Evolutionary conservation across 2,113 vertebrate genomes (phyloP).

Genomic region (Ptychochromis oligacanthus): DNA sequence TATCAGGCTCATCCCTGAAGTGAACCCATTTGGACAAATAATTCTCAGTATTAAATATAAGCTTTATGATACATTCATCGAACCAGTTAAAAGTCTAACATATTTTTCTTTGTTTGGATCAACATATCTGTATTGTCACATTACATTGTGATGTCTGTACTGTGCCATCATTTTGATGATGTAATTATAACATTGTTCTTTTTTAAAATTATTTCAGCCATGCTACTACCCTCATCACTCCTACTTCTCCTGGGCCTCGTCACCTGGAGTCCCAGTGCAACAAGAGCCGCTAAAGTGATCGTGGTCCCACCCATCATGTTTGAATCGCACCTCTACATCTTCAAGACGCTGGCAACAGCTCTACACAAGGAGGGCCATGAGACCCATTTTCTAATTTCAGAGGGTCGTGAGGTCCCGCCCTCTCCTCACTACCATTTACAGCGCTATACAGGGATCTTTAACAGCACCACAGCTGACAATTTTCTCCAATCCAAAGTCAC

Average conservation of each 20-base stretch:
- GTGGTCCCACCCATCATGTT: slow-evolving; percentile 99
- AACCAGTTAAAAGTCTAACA: too few relatives aligned
- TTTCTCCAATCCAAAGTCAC: slow-evolving; percentile 97
- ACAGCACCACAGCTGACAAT: slow-evolving; percentile 91
- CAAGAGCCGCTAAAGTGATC: slow-evolving; percentile 92
- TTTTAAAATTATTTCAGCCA: slow-evolving; percentile 81
- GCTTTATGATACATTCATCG: neutral
- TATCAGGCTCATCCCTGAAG: neutral
- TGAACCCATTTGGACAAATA: neutral
- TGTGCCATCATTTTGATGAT: neutral
- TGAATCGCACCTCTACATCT: slow-evolving; percentile 99
- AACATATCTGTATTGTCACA: neutral
- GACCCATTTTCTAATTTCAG: slow-evolving; percentile 92
- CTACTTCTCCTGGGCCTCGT: slow-evolving; percentile 60
- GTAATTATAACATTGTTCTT: slow-evolving; percentile 20
- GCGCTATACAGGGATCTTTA: slow-evolving; percentile 97
- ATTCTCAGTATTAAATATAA: neutral
- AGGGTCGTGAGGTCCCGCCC: slow-evolving; percentile 89
- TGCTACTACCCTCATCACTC: slow-evolving; percentile 84
- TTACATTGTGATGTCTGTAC: neutral
- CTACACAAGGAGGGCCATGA: slow-evolving; percentile 92
- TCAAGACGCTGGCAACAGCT: slow-evolving; percentile 93
- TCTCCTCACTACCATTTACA: slow-evolving; percentile 91
- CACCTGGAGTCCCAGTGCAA: slow-evolving; percentile 72
- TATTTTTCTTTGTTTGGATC: neutral